Evolutionary conservation across 2,888 invertebrate genomes (phyloP), one percentile per base, ranked within the genome.

Genomic region (Pogonocherus hispidulus): DNA sequence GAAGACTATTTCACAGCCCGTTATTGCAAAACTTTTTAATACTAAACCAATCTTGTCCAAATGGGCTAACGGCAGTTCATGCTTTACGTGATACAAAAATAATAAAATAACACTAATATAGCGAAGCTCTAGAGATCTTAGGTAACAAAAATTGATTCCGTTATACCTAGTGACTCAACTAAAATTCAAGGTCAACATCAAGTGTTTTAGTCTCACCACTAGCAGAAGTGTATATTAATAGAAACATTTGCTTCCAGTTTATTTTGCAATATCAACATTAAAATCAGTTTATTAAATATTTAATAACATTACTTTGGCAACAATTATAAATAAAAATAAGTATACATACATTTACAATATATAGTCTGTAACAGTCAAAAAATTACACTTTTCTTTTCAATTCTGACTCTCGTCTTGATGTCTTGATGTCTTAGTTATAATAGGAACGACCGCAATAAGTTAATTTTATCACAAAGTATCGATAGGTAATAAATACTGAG

Each of bases 401-500:
- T 35, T 18, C 19, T 16, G 63, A 37, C 41, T 59, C 57, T 19
- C 20, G n/a, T 32, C 57, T 66, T 64, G n/a, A n/a, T n/a, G n/a
- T n/a, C n/a, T n/a, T n/a, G n/a, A n/a, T n/a, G 66, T 68, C 65
- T 68, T 71, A 66, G 74, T 74, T 72, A 72, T 69, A 69, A 76
- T 80, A 79, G 79, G 81, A 82, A 82, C 81, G 79, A 80, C 80
- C 80, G 75, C 79, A 75, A 81, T 81, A 79, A 81, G 80, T 81
- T 81, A 79, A 73, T 76, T 76, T 74, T 82, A 82, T 82, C 82
- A 82, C 82, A 83, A 77, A 77, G 66, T 78, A 73, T 75, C 74
- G 69, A 73, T 66, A 73, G 67, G 73, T 77, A 77, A 79, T 79
- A 80, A 83, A 82, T 83, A 82, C 82, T 83, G 82, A 81, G 82